Evolutionary conservation across 2,113 vertebrate genomes (phyloP), one percentile per base, ranked within the genome.

Genomic region (Notothenia rossii): DNA sequence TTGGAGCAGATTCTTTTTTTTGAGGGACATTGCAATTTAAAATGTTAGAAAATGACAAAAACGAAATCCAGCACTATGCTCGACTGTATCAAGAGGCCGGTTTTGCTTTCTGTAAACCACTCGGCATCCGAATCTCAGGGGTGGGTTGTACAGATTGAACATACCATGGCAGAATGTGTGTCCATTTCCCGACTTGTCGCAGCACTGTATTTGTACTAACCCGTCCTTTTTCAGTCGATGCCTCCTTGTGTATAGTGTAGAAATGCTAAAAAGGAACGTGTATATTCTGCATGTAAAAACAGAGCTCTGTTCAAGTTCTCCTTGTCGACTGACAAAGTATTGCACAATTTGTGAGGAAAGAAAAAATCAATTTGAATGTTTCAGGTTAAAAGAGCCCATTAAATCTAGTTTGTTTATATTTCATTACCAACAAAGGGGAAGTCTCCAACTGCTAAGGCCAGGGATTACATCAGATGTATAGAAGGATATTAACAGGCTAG

Each of bases 231-330:
- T 3, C 62, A 82, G 81, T 74, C 70, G 5, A 51, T 6, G 71
- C 72, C 77, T 86, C 73, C 83, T 73, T 86, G 86, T 93, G 87
- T 87, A 92, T 91, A 92, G 80, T 89, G 88, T 93, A 92, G 86
- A 93, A 56, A 90, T 70, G 55, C 75, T n/a, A 18, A 84, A 33
- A 82, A 48, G 11, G 20, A 63, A 82, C 36, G 58, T 87, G 71
- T 88, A 89, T 84, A 91, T 82, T 89, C 82, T 93, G 93, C 92
- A 92, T 93, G 90, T 91, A 86, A 86, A 93, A 91, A 76, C 81
- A 10, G 85, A 90, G 83, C 86, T 77, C 82, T 80, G 67, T 87
- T 88, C 63, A 80, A 81, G 86, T 85, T 87, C 67, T 88, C 62
- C 82, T 84, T 77, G 85, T 87, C 86, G 33, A 8, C 77, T 75